Percentiles rank a stretch among this genome's conserved stretches.
Conservation (phyloP, 2,113 vertebrate species). For the Catharus minimus region DNA sequence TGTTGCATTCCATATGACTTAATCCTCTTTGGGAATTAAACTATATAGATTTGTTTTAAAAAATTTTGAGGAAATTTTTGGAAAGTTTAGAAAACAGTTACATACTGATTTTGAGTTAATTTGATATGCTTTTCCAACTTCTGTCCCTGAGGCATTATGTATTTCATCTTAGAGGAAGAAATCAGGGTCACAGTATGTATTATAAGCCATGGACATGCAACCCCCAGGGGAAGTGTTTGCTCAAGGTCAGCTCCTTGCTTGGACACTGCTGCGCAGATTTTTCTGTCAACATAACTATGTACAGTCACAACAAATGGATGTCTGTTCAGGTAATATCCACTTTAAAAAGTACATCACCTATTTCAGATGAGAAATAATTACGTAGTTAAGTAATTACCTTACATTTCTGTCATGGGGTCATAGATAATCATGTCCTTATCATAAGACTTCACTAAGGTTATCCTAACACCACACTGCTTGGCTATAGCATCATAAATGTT, state of each 20-base stretch:
- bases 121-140: not conserved
- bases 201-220: fast-evolving
- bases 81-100: not conserved
- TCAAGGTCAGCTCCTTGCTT: not conserved
- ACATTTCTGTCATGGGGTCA: not conserved
- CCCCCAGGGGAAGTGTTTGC: not conserved
- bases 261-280: not conserved
- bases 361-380: not conserved
- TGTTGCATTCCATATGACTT: not conserved
- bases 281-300: not conserved
- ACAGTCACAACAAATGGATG: not conserved
- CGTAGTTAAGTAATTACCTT: not conserved
- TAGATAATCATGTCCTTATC: not conserved
- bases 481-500: not conserved
- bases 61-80: not conserved
- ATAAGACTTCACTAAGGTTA: not conserved
- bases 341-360: not conserved
- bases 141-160: not conserved
- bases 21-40: not conserved
- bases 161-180: not conserved
- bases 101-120: not conserved
- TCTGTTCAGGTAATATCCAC: not conserved
- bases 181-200: not conserved
- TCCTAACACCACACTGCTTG: not conserved
- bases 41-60: not conserved